These are phyloP conservation scores for Thelaira solivaga DNA, from an alignment of 2,888 invertebrate genomes.

Conservation along the genomic window DNA sequence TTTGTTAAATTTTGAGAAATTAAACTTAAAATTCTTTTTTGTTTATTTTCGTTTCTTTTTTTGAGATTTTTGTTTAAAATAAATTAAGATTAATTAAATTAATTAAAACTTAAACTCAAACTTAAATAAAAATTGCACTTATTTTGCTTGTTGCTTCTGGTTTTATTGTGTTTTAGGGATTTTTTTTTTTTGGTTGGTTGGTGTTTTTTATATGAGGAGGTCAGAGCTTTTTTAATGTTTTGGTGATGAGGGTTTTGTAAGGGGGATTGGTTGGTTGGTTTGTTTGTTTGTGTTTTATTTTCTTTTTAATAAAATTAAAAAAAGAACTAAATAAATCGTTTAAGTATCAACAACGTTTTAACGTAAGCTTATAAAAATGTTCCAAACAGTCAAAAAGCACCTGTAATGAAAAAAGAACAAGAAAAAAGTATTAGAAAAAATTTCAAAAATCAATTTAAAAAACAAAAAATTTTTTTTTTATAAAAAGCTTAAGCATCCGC, in stretches of 20 bases:
- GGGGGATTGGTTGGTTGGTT: slow-evolving; percentile 12
- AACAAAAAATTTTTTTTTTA: no score
- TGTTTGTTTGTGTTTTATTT: slow-evolving; percentile 60
- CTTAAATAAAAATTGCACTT: slow-evolving; percentile 64
- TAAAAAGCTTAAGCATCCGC: no score
- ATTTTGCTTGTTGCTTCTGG: slow-evolving; percentile 50
- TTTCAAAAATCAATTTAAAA: background rate
- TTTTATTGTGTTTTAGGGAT: slow-evolving; percentile 10
- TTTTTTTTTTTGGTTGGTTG: no score
- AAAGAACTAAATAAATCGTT: slow-evolving; percentile 73
- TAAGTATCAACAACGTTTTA: slow-evolving; percentile 77
- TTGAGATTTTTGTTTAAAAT: slow-evolving; percentile 60
- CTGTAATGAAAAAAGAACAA: slow-evolving; percentile 66
- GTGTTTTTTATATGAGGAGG: background rate
- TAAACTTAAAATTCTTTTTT: slow-evolving; percentile 68
- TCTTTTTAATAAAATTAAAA: slow-evolving; percentile 64
- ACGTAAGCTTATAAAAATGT: slow-evolving; percentile 77
- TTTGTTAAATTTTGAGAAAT: slow-evolving; percentile 77
- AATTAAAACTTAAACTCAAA: slow-evolving; percentile 64
- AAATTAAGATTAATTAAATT: slow-evolving; percentile 65
- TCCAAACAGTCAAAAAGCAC: slow-evolving; percentile 78
- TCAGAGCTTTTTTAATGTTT: slow-evolving; percentile 40
- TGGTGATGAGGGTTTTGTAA: background rate
- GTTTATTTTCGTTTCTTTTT: slow-evolving; percentile 66
- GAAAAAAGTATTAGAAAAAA: background rate